phyloP scores from a whole-genome alignment of 2,113 vertebrate genomes.

The Corythoichthys intestinalis region DNA sequence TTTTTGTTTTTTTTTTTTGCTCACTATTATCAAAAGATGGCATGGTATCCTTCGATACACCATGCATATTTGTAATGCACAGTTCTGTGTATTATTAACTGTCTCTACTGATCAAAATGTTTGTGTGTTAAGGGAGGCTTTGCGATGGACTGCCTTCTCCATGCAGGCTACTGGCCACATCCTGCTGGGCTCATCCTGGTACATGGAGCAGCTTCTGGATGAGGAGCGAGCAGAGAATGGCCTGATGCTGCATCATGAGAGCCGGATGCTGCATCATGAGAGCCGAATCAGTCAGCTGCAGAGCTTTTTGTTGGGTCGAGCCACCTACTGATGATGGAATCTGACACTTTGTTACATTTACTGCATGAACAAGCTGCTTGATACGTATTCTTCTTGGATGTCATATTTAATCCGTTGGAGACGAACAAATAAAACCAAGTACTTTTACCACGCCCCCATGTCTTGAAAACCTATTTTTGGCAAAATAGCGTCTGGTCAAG shows the following conservation, averaged over 20 bases:
- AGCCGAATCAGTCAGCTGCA: conserved; percentile 33
- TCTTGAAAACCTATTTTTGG: background rate
- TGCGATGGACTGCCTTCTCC: conserved; percentile 85
- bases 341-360: conserved; percentile 32
- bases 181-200: conserved; percentile 87
- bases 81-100: background rate
- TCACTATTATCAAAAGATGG: background rate
- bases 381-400: background rate
- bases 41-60: too few species aligned
- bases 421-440: conserved; percentile 45
- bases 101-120: background rate
- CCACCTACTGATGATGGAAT: conserved; percentile 20
- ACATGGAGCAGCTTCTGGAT: conserved; percentile 88
- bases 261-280: conserved; percentile 56
- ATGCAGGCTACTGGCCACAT: conserved; percentile 91
- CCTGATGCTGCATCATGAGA: conserved; percentile 46
- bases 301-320: conserved; percentile 38
- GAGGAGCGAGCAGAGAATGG: conserved; percentile 58
- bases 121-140: conserved; percentile 75
- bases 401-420: conserved; percentile 21
- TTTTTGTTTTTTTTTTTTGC: background rate
- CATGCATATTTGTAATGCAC: background rate
- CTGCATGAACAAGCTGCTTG: background rate
- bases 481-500: conserved; percentile 16
- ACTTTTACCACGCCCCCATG: conserved; percentile 24